These are phyloP conservation scores for Drosophila orosa DNA, from an alignment of 1,140 invertebrate genomes.

Conservation along the genomic window DNA sequence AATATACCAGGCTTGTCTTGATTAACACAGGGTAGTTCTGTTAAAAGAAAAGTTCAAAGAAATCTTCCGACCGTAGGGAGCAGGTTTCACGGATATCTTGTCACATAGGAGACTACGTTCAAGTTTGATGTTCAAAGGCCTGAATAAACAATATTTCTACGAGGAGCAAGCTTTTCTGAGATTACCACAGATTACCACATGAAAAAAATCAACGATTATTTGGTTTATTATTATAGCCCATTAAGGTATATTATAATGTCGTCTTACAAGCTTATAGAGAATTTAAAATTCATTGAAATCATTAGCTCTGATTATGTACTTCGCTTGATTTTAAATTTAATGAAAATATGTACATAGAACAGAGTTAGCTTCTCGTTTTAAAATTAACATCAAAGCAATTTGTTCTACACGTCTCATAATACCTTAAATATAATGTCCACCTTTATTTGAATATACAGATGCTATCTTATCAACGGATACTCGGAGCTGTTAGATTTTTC, in stretches of 20 bases:
- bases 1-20: background rate
- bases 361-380: background rate
- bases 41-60: slow-evolving; percentile 22
- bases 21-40: background rate
- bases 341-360: background rate
- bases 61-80: background rate
- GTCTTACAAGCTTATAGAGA: background rate
- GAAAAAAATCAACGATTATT: too few species aligned
- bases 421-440: background rate
- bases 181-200: too few species aligned
- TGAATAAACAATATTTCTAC: slow-evolving; percentile 5
- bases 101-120: background rate
- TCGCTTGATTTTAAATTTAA: background rate
- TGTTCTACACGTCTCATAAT: background rate
- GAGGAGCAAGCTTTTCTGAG: too few species aligned
- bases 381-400: background rate
- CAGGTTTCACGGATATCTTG: slow-evolving; percentile 2
- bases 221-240: slow-evolving; percentile 3
- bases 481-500: background rate
- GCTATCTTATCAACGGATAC: slow-evolving; percentile 32
- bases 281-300: background rate
- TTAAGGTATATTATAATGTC: background rate
- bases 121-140: slow-evolving; percentile 9
- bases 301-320: background rate
- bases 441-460: slow-evolving; percentile 13